These are phyloP conservation scores for Pammene aurita DNA, from an alignment of 2,888 invertebrate genomes.

Conservation along the genomic window DNA sequence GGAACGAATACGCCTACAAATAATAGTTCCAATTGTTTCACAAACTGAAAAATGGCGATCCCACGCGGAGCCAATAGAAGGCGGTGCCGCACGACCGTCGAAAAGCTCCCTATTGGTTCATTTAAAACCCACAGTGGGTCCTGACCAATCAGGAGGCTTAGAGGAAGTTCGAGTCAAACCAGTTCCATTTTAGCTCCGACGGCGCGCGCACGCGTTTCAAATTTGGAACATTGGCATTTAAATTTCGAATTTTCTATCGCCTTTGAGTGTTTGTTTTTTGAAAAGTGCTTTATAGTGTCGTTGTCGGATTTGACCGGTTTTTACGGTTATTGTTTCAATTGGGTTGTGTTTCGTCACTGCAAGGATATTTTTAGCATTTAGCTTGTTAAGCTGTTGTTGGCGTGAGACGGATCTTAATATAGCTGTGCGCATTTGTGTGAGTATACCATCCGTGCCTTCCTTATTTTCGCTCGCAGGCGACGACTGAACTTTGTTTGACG, in stretches of 20 bases:
- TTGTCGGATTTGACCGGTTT: conserved; percentile 35
- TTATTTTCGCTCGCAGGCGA: conserved; percentile 62
- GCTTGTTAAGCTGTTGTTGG: conserved; percentile 76
- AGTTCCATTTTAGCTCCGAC: conserved; percentile 75
- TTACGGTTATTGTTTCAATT: conserved; percentile 53
- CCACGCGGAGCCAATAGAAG: conserved; percentile 71
- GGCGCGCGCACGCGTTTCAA: conserved; percentile 65
- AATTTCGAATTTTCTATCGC: conserved; percentile 49
- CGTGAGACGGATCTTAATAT: conserved; percentile 79
- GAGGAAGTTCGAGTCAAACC: conserved; percentile 74
- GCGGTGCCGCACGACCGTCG: conserved; percentile 63
- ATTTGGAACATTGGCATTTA: conserved; percentile 55
- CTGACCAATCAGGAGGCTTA: conserved; percentile 66
- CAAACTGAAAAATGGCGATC: conserved; percentile 79
- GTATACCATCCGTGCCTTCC: conserved; percentile 71
- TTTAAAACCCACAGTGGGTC: conserved; percentile 54
- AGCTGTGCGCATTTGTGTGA: conserved; percentile 75
- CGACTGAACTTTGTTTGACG: conserved; percentile 51
- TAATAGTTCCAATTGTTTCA: conserved; percentile 74
- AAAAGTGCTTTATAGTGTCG: conserved; percentile 37
- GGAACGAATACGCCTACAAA: conserved; percentile 68
- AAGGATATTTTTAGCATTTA: conserved; percentile 76
- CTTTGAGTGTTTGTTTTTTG: conserved; percentile 41
- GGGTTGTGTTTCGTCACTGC: conserved; percentile 76
- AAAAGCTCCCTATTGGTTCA: conserved; percentile 61